Evolutionary conservation across 2,113 vertebrate species (phyloP).

Genomic region (Trichechus manatus): DNA sequence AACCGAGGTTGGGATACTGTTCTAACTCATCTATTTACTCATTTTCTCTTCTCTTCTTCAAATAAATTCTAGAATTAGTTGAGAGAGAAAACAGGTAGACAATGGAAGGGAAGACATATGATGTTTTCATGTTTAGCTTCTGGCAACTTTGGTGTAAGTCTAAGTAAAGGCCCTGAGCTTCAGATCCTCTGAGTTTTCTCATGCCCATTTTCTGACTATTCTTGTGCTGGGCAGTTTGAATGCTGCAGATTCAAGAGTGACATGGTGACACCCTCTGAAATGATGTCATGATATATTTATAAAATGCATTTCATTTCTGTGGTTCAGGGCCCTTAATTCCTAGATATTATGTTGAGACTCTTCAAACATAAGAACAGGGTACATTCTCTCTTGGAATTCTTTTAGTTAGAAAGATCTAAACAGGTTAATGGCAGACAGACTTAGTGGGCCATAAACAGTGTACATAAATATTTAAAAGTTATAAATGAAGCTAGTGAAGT

Average conservation of each 20-base stretch:
- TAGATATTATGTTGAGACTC: background rate
- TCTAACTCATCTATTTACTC: background rate
- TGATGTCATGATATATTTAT: background rate
- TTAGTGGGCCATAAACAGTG: background rate
- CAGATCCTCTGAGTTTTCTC: background rate
- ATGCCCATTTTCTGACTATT: background rate
- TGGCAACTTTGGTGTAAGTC: background rate
- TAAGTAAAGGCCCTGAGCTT: background rate
- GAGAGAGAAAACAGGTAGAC: background rate
- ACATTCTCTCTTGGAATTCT: background rate
- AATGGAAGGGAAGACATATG: background rate
- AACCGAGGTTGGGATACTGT: background rate
- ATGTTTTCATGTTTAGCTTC: background rate
- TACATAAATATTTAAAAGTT: constrained; percentile 9
- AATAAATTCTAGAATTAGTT: constrained; percentile 22
- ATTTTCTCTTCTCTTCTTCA: constrained; percentile 11
- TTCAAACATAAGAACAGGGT: background rate
- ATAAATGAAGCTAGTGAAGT: constrained; percentile 29
- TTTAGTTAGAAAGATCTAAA: background rate
- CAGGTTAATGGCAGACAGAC: background rate
- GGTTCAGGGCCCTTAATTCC: background rate
- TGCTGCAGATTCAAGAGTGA: background rate
- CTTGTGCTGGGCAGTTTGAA: background rate
- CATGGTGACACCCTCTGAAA: background rate
- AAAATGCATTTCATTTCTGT: background rate